Evolutionary conservation across 2,888 invertebrate genomes (phyloP).

Genomic region (Melipona beecheii): DNA sequence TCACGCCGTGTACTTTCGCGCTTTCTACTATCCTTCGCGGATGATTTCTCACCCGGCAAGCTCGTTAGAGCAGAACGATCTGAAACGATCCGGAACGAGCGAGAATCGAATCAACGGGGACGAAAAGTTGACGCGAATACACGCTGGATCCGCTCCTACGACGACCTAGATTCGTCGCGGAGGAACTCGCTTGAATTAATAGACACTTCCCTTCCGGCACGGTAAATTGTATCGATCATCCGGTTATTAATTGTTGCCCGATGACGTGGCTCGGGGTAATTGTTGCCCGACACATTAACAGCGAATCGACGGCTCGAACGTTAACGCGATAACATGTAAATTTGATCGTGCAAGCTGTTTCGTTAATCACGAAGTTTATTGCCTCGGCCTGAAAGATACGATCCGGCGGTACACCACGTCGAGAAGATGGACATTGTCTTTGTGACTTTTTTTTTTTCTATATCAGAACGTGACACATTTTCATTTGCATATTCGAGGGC

Average conservation of each 20-base stretch:
- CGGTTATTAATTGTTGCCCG: conserved; percentile 28
- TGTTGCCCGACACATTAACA: conserved; percentile 8
- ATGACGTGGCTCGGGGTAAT: conserved; percentile 14
- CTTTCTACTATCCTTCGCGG: not conserved
- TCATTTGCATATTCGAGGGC: not conserved
- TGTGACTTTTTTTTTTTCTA: not conserved
- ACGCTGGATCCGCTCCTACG: not conserved
- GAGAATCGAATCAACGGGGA: not conserved
- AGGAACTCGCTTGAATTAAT: conserved; percentile 21
- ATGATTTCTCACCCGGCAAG: not conserved
- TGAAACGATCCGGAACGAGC: not conserved
- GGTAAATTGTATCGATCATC: conserved; percentile 24
- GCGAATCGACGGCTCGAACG: conserved; percentile 5
- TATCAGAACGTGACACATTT: not conserved
- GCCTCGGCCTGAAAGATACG: not conserved
- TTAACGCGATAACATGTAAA: conserved; percentile 9
- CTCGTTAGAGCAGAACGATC: not conserved
- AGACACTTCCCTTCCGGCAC: conserved; percentile 8
- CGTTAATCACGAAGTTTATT: not conserved
- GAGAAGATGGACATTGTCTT: not conserved
- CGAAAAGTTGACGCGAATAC: conserved; percentile 14
- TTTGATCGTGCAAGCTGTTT: not conserved
- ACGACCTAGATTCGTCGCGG: conserved; percentile 32
- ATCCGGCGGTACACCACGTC: too few relatives aligned
- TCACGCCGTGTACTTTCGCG: too few relatives aligned